Evolutionary conservation across 2,797 vertebrate genomes (phyloP).

Genomic region (Cyclura pinguis): DNA sequence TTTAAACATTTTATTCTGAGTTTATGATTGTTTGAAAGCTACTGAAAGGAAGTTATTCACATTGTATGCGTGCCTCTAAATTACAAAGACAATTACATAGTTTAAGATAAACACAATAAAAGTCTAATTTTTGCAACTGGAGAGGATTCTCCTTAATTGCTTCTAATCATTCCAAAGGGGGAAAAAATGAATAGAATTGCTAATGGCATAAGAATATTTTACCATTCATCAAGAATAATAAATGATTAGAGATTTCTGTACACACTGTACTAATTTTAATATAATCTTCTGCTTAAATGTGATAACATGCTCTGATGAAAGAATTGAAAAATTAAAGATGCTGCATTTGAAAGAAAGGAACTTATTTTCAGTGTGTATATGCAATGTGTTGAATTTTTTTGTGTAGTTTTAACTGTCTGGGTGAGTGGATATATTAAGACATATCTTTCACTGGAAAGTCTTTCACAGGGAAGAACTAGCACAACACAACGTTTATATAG

Average conservation of each 20-base stretch:
- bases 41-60: slow-evolving; percentile 25
- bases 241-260: slow-evolving; percentile 52
- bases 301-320: slow-evolving; percentile 43
- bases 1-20: slow-evolving; percentile 7
- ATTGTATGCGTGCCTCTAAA: slow-evolving; percentile 24
- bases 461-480: background rate
- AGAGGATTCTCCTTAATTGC: slow-evolving; percentile 41
- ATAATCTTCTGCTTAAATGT: slow-evolving; percentile 55
- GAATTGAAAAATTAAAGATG: slow-evolving; percentile 53
- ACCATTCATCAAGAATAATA: slow-evolving; percentile 52
- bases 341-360: slow-evolving; percentile 45
- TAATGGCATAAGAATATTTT: slow-evolving; percentile 57
- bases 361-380: slow-evolving; percentile 17
- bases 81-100: slow-evolving; percentile 39
- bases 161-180: slow-evolving; percentile 52
- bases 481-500: too few relatives aligned
- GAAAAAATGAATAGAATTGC: slow-evolving; percentile 48
- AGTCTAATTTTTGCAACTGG: slow-evolving; percentile 32
- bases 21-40: slow-evolving; percentile 36
- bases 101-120: slow-evolving; percentile 53
- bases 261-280: slow-evolving; percentile 56
- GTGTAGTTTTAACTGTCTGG: background rate
- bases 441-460: background rate
- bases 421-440: background rate
- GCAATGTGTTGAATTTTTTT: background rate